phyloP scores from a whole-genome alignment of 2,797 vertebrate species.

The Scolopax rusticola region DNA sequence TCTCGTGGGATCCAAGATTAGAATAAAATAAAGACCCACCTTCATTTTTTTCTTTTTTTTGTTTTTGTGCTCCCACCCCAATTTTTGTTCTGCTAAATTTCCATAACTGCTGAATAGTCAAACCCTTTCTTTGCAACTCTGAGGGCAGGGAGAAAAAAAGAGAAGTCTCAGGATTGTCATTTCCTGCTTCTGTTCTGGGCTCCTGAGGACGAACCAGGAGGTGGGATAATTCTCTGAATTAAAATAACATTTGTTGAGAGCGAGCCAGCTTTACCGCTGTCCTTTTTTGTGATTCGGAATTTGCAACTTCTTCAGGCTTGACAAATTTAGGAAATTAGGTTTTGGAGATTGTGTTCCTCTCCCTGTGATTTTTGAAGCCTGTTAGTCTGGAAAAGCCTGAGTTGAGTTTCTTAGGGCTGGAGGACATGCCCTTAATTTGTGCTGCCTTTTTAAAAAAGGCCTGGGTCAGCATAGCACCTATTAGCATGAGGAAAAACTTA shows the following conservation, averaged over 20 bases:
- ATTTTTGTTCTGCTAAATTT: conserved; percentile 34
- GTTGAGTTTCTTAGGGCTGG: background rate
- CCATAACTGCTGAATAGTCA: conserved; percentile 42
- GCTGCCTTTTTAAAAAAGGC: background rate
- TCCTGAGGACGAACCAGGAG: background rate
- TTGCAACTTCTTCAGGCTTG: background rate
- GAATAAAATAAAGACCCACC: conserved; percentile 19
- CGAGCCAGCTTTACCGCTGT: background rate
- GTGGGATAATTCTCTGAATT: conserved; percentile 9
- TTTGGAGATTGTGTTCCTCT: background rate
- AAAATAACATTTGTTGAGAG: conserved; percentile 7
- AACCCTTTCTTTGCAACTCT: conserved; percentile 28
- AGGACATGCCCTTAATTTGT: background rate
- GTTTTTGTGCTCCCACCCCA: background rate
- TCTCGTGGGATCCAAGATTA: background rate
- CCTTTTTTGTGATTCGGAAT: conserved; percentile 11
- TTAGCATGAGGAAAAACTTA: background rate
- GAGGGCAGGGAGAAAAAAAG: background rate
- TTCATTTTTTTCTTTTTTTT: background rate
- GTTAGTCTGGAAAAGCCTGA: conserved; percentile 1
- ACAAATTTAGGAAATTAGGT: conserved; percentile 3
- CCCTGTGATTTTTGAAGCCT: background rate
- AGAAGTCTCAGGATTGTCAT: background rate
- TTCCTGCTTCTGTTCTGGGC: background rate
- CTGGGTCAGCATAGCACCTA: background rate